These are phyloP conservation scores for Melinaea marsaeus DNA, from an alignment of 2,888 invertebrate genomes.

Conservation along the genomic window DNA sequence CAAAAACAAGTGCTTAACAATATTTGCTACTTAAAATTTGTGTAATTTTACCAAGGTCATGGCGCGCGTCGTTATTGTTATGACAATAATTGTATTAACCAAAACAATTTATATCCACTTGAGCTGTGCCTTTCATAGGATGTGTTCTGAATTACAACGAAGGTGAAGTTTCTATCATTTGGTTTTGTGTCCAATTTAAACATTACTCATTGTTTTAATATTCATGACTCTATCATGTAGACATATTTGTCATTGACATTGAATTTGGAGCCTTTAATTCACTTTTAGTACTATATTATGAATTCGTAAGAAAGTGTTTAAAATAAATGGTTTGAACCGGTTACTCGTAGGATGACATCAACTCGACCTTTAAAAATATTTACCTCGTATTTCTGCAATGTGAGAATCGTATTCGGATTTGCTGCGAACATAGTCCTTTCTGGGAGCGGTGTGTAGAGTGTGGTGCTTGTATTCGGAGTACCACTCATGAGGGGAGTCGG, in stretches of 20 bases:
- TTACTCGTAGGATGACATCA: slow-evolving; percentile 11
- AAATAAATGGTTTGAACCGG: neutral
- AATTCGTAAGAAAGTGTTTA: too few species aligned
- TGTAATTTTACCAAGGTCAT: neutral
- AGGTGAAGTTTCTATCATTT: neutral
- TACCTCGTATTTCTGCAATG: slow-evolving; percentile 92
- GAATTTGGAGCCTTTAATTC: too few species aligned
- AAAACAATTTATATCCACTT: neutral
- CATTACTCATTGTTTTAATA: neutral
- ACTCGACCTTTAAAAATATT: slow-evolving; percentile 36
- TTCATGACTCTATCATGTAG: neutral
- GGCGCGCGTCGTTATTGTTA: neutral
- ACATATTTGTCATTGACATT: neutral
- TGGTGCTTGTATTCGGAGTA: slow-evolving; percentile 71
- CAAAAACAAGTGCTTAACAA: neutral
- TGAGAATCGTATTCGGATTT: slow-evolving; percentile 91
- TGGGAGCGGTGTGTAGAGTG: slow-evolving; percentile 80
- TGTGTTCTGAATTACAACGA: slow-evolving; percentile 3
- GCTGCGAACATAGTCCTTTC: slow-evolving; percentile 85
- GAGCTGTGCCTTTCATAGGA: neutral
- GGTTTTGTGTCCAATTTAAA: neutral
- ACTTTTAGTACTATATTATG: too few species aligned
- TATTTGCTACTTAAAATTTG: neutral
- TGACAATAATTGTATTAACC: neutral
- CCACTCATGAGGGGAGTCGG: slow-evolving; percentile 72